Evolutionary conservation across 2,113 vertebrate species (phyloP).

Genomic region (Muscicapa adusta): DNA sequence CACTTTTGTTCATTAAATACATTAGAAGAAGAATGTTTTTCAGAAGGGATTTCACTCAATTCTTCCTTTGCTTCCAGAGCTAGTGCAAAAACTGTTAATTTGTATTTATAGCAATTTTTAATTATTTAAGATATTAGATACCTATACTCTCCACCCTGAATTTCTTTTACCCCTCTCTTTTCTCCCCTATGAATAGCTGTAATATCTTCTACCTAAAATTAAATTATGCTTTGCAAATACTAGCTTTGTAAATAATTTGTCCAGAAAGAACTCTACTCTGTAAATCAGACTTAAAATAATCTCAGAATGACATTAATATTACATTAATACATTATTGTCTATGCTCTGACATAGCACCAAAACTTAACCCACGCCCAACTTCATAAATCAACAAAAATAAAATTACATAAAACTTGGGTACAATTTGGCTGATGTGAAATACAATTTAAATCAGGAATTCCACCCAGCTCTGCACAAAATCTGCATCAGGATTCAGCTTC

Average conservation of each 20-base stretch:
- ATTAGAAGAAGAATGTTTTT: background rate
- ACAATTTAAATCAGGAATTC: background rate
- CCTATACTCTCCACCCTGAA: background rate
- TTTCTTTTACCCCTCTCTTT: background rate
- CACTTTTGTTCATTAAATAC: background rate
- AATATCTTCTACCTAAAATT: background rate
- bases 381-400: background rate
- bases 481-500: background rate
- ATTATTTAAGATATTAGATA: background rate
- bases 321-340: background rate
- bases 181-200: background rate
- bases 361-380: background rate
- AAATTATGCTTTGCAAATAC: background rate
- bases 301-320: background rate
- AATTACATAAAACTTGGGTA: background rate
- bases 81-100: background rate
- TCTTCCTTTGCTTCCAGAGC: background rate
- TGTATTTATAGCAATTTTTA: background rate
- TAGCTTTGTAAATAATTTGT: background rate
- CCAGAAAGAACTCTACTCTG: background rate
- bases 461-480: background rate
- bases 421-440: background rate
- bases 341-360: background rate
- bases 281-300: background rate
- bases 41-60: background rate